phyloP scores from a whole-genome alignment of 2,113 vertebrate genomes.

The Tragelaphus buxtoni region DNA sequence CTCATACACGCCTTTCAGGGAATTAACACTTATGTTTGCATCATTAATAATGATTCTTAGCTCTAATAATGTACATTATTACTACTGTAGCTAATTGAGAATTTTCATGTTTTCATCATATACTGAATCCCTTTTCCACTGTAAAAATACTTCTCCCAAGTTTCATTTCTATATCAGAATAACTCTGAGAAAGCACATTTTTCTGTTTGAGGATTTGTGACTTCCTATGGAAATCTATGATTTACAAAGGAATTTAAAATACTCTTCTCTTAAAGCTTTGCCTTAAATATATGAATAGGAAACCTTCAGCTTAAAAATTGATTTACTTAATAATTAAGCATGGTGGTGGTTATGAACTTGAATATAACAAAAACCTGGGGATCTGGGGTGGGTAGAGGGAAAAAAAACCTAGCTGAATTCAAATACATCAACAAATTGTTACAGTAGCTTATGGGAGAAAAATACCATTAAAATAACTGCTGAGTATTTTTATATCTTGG shows the following conservation, averaged over 20 bases:
- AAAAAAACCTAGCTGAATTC: constrained; percentile 58
- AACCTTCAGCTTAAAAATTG: constrained; percentile 47
- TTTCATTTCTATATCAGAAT: constrained; percentile 41
- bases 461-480: constrained; percentile 37
- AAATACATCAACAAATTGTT: constrained; percentile 57
- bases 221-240: constrained; percentile 21
- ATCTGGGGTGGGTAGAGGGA: neutral
- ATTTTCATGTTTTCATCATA: constrained; percentile 34
- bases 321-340: constrained; percentile 49
- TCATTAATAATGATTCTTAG: constrained; percentile 63
- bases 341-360: constrained; percentile 36
- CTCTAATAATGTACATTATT: constrained; percentile 41
- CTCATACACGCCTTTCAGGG: constrained; percentile 65
- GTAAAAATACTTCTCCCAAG: constrained; percentile 22
- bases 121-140: constrained; percentile 25
- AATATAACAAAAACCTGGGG: constrained; percentile 54
- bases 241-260: neutral
- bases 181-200: neutral
- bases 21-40: constrained; percentile 46
- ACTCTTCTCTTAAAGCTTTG: neutral
- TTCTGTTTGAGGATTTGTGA: constrained; percentile 56
- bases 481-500: constrained; percentile 18
- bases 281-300: constrained; percentile 37
- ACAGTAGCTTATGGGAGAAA: constrained; percentile 67
- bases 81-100: constrained; percentile 13